A percentile compares a stretch with the other conserved stretches of the same genome.
phyloP scores from a whole-genome alignment of 2,113 vertebrate genomes.

The Ailurus styani region DNA sequence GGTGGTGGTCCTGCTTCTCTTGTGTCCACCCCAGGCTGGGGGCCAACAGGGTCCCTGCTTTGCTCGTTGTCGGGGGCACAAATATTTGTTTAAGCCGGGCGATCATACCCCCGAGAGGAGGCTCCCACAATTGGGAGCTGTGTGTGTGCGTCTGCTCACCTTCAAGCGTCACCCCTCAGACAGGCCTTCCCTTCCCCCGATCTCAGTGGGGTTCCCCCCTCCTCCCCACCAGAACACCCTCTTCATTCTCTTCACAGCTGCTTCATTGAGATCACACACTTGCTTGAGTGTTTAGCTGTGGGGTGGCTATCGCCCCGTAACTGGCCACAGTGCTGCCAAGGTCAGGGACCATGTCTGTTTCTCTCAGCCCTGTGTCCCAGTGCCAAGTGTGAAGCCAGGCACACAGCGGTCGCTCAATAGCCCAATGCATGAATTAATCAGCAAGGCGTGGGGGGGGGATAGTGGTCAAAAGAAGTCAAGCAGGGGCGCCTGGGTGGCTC shows the following conservation, averaged over 20 bases:
- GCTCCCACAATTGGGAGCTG: no score
- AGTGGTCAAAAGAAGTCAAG: not conserved
- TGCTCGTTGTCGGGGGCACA: not conserved
- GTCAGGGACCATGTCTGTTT: not conserved
- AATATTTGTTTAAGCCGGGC: not conserved
- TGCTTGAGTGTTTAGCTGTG: not conserved
- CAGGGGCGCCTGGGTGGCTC: no score
- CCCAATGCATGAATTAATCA: fast-evolving
- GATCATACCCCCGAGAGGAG: not conserved
- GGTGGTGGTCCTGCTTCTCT: not conserved
- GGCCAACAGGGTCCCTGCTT: not conserved
- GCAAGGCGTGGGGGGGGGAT: no score
- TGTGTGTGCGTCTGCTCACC: no score
- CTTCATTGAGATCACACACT: not conserved
- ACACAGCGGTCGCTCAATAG: fast-evolving
- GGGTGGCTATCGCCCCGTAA: not conserved
- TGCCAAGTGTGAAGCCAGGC: not conserved
- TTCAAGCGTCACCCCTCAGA: not conserved
- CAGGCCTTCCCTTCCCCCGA: not conserved
- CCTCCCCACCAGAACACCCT: no score
- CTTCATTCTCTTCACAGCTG: not conserved
- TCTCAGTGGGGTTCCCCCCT: not conserved
- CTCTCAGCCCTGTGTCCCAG: not conserved
- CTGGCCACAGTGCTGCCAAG: not conserved
- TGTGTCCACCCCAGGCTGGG: not conserved